Evolutionary conservation across 2,888 invertebrate species (phyloP).

Genomic region (Theodoxus fluviatilis): DNA sequence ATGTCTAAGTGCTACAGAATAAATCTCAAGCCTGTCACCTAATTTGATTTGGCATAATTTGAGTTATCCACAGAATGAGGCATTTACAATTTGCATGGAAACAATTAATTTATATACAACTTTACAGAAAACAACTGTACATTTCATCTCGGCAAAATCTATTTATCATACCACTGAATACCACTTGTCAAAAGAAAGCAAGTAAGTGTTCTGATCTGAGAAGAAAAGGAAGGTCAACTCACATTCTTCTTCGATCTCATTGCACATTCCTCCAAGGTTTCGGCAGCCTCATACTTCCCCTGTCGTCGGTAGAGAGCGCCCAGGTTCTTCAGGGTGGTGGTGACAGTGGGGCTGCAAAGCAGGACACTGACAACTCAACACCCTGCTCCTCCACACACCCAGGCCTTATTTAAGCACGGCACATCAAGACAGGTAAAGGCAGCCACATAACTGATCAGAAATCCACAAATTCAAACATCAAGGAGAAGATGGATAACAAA

Average conservation of each 20-base stretch:
- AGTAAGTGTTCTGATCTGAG: too few relatives aligned
- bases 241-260: conserved; percentile 95
- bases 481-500: background rate
- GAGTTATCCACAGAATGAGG: too few relatives aligned
- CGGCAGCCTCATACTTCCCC: conserved; percentile 99
- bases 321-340: conserved; percentile 96
- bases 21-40: too few relatives aligned
- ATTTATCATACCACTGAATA: too few relatives aligned
- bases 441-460: background rate
- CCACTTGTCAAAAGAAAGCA: too few relatives aligned
- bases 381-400: background rate
- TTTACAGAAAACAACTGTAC: too few relatives aligned
- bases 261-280: conserved; percentile 97
- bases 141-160: too few relatives aligned
- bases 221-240: too few relatives aligned
- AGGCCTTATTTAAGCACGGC: background rate
- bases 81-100: too few relatives aligned
- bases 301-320: conserved; percentile 97
- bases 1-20: too few relatives aligned
- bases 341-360: conserved; percentile 60
- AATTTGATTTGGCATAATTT: too few relatives aligned
- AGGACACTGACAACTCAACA: background rate
- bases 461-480: background rate
- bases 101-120: too few relatives aligned
- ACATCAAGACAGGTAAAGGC: background rate